These are phyloP conservation scores for Paguma larvata DNA, from an alignment of 2,797 vertebrate genomes.

Conservation along the genomic window DNA sequence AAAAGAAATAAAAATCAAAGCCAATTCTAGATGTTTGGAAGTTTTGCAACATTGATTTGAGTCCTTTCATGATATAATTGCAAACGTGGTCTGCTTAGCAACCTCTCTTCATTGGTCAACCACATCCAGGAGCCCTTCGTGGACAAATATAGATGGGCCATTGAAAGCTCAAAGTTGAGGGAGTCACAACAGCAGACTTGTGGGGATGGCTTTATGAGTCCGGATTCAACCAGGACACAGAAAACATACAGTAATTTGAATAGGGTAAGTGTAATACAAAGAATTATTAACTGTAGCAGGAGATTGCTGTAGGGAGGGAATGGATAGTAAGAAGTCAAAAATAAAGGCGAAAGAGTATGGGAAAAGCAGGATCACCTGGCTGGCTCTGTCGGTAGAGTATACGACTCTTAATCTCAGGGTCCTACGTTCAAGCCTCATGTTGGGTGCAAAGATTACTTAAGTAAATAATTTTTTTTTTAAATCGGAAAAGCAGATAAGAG, in stretches of 20 bases:
- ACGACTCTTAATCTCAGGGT: background rate
- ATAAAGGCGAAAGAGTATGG: background rate
- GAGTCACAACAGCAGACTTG: background rate
- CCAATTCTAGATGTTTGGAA: constrained; percentile 9
- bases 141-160: background rate
- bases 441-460: background rate
- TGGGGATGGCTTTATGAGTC: background rate
- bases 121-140: background rate
- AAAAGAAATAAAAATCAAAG: constrained; percentile 29
- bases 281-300: constrained; percentile 13
- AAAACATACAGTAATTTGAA: background rate
- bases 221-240: background rate
- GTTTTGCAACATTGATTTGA: background rate
- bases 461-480: background rate
- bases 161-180: background rate
- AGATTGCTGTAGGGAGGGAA: background rate
- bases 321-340: background rate
- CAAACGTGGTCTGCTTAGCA: background rate
- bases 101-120: background rate
- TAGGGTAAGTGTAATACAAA: background rate
- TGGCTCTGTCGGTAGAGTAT: background rate
- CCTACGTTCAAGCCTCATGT: background rate
- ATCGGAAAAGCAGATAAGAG: background rate
- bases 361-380: background rate
- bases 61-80: background rate